Evolutionary conservation across 2,113 vertebrate genomes (phyloP).

Genomic region (Gadus macrocephalus): DNA sequence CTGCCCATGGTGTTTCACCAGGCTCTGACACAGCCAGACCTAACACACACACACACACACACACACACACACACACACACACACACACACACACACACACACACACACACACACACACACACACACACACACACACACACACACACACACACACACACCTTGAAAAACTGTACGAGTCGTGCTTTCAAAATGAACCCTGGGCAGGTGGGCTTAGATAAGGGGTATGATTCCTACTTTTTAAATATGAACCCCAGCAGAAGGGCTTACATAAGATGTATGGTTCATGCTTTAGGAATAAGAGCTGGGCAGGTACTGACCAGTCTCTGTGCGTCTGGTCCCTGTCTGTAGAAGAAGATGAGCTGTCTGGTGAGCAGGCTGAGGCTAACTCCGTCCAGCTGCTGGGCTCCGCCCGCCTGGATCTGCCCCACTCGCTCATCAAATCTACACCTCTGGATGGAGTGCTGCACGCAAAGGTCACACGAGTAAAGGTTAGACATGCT

Average conservation of each 20-base stretch:
- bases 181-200: too few relatives aligned
- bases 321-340: slow-evolving; percentile 86
- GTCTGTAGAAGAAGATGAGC: slow-evolving; percentile 94
- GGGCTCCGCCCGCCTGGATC: slow-evolving; percentile 71
- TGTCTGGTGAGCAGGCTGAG: slow-evolving; percentile 86
- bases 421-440: slow-evolving; percentile 82
- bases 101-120: too few relatives aligned
- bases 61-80: not conserved
- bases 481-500: too few relatives aligned
- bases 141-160: not conserved
- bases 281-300: too few relatives aligned
- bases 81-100: too few relatives aligned
- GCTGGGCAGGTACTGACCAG: slow-evolving; percentile 76
- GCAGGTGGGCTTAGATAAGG: too few relatives aligned
- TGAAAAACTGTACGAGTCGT: too few relatives aligned
- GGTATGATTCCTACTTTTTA: too few relatives aligned
- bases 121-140: not conserved
- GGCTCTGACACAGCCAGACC: slow-evolving; percentile 94
- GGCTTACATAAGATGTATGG: too few relatives aligned
- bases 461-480: slow-evolving; percentile 64
- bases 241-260: too few relatives aligned
- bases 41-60: slow-evolving; percentile 50
- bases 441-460: slow-evolving; percentile 83
- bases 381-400: slow-evolving; percentile 67
- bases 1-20: slow-evolving; percentile 86